Evolutionary conservation across 2,113 vertebrate species (phyloP).

Genomic region (Calidris pugnax): DNA sequence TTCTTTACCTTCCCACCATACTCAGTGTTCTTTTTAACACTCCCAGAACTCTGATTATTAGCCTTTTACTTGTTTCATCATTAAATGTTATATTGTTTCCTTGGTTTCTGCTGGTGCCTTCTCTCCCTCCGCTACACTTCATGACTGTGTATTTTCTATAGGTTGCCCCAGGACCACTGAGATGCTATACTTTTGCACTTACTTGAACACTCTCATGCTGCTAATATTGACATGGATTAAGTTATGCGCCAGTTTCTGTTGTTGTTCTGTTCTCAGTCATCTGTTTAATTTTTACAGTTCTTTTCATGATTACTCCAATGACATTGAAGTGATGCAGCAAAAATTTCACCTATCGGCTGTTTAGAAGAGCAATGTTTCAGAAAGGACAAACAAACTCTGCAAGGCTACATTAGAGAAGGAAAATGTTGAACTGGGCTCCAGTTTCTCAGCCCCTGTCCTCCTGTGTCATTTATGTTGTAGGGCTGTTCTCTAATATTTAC

Average conservation of each 20-base stretch:
- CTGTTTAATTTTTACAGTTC: background rate
- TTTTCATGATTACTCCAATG: background rate
- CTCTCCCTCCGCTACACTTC: background rate
- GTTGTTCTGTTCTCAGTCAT: fast-evolving
- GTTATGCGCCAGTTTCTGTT: background rate
- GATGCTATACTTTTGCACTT: background rate
- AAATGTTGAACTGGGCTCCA: fast-evolving
- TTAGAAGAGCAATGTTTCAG: background rate
- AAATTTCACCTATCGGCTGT: background rate
- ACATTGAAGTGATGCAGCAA: background rate
- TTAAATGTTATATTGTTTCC: background rate
- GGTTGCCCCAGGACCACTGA: background rate
- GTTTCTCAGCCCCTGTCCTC: background rate
- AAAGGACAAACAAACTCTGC: background rate
- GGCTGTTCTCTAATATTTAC: background rate
- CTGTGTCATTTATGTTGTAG: no score
- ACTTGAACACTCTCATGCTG: background rate
- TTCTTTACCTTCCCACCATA: background rate
- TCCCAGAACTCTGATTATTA: background rate
- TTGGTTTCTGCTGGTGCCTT: background rate
- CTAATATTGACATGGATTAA: background rate
- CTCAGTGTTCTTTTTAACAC: background rate
- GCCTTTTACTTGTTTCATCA: background rate
- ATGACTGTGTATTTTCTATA: background rate
- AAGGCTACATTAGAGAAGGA: no score